Evolutionary conservation across 2,888 invertebrate species (phyloP), one percentile per base, ranked within the genome.

Genomic region (Ethmia dodecea): DNA sequence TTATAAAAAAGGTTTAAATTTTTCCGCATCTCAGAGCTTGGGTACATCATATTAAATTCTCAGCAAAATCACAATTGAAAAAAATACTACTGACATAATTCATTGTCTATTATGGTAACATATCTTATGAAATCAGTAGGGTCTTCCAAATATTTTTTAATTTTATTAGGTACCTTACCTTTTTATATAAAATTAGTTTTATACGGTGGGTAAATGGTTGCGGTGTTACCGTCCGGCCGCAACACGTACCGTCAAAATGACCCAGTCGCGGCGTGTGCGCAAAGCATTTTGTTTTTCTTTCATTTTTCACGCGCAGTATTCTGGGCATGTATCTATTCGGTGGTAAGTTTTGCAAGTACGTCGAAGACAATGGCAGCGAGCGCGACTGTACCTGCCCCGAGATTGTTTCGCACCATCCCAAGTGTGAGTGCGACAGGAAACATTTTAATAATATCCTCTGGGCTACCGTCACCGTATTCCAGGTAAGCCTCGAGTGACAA

Each of bases 301-400:
- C 84, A 83, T 86, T 86, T 76, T 77, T 68, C 71, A 61, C 81
- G 88, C 87, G 88, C 94, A 98, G 98, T 93, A 96, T 97, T 89
- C 94, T 98, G 91, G 98, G 98, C 90, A 98, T 97, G 97, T 96
- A 96, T 92, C 94, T 98, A 89, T 98, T 98, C 91, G 97, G 97
- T 89, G 97, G 97, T 94, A 97, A 97, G 94, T 97, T 98, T 95
- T 97, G 97, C 95, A 96, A 95, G 92, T 94, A 92, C 91, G 91
- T 92, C 88, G 95, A 96, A 88, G 93, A 93, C 80, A 89, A 89
- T 76, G 92, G 92, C 84, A 87, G 87, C 81, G 92, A 91, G 87
- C 91, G 93, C 79, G 94, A 94, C 88, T 98, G 98, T 89, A 93
- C 93, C 86, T 98, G 97, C 90, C 91, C 92, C 75, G 95, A 95